These are phyloP conservation scores for Eupristina koningsbergeri DNA, from an alignment of 1,140 invertebrate genomes.

Conservation along the genomic window DNA sequence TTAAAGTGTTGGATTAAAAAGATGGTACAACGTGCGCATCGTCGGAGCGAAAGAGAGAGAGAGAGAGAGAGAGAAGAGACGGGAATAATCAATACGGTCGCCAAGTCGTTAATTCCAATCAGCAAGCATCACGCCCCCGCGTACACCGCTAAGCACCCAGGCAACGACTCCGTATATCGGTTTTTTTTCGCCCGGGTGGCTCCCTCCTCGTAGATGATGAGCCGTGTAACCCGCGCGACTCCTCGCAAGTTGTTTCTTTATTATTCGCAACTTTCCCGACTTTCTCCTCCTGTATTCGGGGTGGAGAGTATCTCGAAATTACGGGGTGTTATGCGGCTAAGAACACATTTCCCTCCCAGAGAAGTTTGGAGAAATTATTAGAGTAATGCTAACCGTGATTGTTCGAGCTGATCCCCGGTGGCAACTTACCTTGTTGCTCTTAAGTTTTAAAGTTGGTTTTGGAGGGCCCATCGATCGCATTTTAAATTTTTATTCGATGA, in stretches of 20 bases:
- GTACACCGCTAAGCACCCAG: constrained; percentile 56
- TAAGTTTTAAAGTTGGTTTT: too few species aligned
- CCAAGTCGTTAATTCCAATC: constrained; percentile 70
- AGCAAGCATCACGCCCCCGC: constrained; percentile 63
- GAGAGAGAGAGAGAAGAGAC: constrained; percentile 17
- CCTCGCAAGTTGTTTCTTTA: not conserved
- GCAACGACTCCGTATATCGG: constrained; percentile 49
- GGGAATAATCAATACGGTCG: constrained; percentile 68
- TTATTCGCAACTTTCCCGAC: not conserved
- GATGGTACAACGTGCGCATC: not conserved
- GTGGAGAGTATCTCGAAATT: too few species aligned
- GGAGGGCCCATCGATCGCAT: too few species aligned
- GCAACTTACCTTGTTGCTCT: not conserved
- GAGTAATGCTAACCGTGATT: not conserved
- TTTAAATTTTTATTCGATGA: not conserved
- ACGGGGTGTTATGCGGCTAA: too few species aligned
- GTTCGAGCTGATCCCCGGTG: not conserved
- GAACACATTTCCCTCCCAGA: not conserved
- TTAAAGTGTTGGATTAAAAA: not conserved
- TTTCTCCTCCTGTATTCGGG: too few species aligned
- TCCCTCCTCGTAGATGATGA: not conserved
- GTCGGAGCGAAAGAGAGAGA: not conserved
- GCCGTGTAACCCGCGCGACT: not conserved
- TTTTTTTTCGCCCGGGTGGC: constrained; percentile 30
- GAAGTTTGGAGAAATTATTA: not conserved